Conservation (phyloP, 2,888 invertebrate species). For the Stegophylla sp. region DNA sequence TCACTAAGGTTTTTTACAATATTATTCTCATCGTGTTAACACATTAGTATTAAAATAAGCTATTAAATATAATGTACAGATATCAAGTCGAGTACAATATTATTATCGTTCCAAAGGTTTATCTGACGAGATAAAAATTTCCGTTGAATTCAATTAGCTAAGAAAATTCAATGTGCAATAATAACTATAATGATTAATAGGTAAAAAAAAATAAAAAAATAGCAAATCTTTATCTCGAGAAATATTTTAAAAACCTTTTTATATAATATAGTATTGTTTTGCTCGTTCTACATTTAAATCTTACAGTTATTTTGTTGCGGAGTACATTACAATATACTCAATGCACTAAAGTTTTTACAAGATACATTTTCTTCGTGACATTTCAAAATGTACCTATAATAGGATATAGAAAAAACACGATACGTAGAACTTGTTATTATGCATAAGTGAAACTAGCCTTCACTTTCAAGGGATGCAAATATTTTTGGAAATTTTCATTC, state of each 20-base stretch:
- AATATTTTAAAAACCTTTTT: neutral
- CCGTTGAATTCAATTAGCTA: conserved; percentile 11
- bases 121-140: neutral
- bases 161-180: neutral
- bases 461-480: neutral
- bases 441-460: neutral
- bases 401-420: too few species aligned
- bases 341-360: too few species aligned
- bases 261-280: too few species aligned
- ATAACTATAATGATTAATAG: too few species aligned
- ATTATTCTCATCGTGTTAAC: neutral
- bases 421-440: too few species aligned
- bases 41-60: neutral
- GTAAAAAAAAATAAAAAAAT: neutral
- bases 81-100: neutral
- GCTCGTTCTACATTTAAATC: too few species aligned
- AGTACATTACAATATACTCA: too few species aligned
- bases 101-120: conserved; percentile 41
- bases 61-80: conserved; percentile 10
- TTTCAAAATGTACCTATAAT: too few species aligned
- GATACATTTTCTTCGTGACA: too few species aligned
- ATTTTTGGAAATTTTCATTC: too few species aligned
- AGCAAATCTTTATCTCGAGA: neutral
- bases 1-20: neutral
- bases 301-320: too few species aligned